phyloP scores from a whole-genome alignment of 2,113 vertebrate genomes.

The Oncorhynchus mykiss region DNA sequence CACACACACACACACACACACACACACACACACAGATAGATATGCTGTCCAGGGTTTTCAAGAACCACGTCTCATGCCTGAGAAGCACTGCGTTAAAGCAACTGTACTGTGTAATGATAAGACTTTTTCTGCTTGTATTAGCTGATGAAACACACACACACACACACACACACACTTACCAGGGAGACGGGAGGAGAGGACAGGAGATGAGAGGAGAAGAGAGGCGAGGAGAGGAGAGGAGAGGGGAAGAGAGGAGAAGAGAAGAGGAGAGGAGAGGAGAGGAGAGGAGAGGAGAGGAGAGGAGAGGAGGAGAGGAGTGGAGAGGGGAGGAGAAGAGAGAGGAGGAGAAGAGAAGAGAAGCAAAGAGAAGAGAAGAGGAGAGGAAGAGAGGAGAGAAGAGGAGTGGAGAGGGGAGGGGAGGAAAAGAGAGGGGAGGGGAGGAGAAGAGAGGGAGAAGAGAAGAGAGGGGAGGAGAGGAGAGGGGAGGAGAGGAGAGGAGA shows the following conservation, averaged over 20 bases:
- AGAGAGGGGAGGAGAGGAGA: no score
- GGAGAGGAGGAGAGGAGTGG: no score
- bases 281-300: no score
- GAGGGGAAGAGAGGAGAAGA: no score
- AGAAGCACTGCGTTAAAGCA: conserved; percentile 43
- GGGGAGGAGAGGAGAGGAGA: neutral
- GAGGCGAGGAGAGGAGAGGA: neutral
- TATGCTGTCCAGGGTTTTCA: conserved; percentile 33
- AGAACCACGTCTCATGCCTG: conserved; percentile 25
- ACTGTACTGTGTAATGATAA: conserved; percentile 51
- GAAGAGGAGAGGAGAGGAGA: no score
- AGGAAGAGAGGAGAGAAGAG: neutral
- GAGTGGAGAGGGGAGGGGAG: no score
- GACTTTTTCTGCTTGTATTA: conserved; percentile 38
- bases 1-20: no score
- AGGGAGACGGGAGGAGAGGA: conserved; percentile 11
- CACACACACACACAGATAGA: neutral
- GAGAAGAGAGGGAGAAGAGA: neutral
- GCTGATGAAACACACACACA: conserved; percentile 47
- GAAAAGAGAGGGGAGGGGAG: neutral
- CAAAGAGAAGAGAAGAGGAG: no score
- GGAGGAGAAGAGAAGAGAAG: no score
- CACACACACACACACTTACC: conserved; percentile 41
- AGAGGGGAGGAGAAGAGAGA: no score
- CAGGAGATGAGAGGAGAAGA: no score